phyloP scores from a whole-genome alignment of 2,888 invertebrate species.

The Schizaphis graminum region DNA sequence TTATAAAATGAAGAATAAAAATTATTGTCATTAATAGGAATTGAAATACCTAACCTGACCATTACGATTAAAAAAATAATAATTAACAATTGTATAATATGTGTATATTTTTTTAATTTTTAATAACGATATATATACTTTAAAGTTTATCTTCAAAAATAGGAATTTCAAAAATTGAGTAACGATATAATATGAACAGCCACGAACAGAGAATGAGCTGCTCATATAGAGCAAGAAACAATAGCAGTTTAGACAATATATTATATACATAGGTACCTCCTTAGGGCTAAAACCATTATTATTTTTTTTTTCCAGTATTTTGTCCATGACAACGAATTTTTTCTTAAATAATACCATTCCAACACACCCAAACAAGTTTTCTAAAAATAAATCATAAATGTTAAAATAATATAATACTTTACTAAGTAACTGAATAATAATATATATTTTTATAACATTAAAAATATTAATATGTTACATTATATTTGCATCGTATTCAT shows the following conservation, averaged over 20 bases:
- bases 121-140: background rate
- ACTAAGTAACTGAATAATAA: background rate
- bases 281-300: background rate
- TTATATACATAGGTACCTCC: background rate
- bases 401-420: background rate
- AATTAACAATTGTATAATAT: background rate
- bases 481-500: background rate
- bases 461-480: background rate
- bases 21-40: background rate
- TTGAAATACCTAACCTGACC: background rate
- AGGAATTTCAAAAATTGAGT: background rate
- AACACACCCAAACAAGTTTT: conserved; percentile 3
- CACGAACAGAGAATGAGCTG: background rate
- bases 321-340: background rate
- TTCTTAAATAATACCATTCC: background rate
- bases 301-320: background rate
- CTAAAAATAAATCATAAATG: conserved; percentile 9
- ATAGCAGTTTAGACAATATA: background rate
- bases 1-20: background rate
- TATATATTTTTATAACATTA: background rate
- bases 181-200: background rate
- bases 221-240: background rate
- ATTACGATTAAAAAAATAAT: background rate
- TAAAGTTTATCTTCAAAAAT: background rate
- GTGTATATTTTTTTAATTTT: background rate